These are phyloP conservation scores for Leptothorax acervorum DNA, from an alignment of 2,888 invertebrate genomes.

Conservation along the genomic window DNA sequence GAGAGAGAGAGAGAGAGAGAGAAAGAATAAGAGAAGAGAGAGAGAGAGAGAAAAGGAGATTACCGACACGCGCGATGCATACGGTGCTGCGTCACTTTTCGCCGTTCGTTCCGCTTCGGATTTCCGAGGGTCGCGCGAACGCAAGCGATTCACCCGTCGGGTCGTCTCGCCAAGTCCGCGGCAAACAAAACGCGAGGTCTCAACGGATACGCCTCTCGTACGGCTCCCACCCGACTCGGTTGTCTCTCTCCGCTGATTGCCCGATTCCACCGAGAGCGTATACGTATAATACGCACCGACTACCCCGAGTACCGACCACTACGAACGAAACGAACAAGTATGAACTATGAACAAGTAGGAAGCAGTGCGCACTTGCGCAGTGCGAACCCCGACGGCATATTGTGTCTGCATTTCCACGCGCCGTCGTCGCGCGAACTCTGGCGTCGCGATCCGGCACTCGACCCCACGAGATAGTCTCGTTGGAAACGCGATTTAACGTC, in stretches of 20 bases:
- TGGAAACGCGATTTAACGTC: too few relatives aligned
- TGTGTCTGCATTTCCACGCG: not conserved
- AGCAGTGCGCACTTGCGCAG: not conserved
- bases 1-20: not conserved
- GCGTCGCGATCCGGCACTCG: not conserved
- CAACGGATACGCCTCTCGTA: conserved; percentile 14
- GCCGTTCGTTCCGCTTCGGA: conserved; percentile 60
- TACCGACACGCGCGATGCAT: conserved; percentile 69
- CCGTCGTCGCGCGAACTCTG: not conserved
- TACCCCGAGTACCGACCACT: not conserved
- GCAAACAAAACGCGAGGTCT: conserved; percentile 1
- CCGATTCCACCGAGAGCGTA: conserved; percentile 28
- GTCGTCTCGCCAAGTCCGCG: not conserved
- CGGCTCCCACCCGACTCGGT: conserved; percentile 19
- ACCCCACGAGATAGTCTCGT: not conserved
- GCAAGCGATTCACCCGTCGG: not conserved
- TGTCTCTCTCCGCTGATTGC: conserved; percentile 30
- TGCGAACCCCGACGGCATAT: not conserved
- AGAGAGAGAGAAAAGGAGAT: conserved; percentile 16
- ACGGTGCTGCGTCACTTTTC: conserved; percentile 77
- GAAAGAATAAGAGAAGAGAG: not conserved
- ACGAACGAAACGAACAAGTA: not conserved
- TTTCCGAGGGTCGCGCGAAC: conserved; percentile 46
- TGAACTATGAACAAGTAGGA: conserved; percentile 23
- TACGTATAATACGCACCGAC: conserved; percentile 9